phyloP scores from a whole-genome alignment of 2,797 vertebrate species.

The Mormyrus proboscirostris region DNA sequence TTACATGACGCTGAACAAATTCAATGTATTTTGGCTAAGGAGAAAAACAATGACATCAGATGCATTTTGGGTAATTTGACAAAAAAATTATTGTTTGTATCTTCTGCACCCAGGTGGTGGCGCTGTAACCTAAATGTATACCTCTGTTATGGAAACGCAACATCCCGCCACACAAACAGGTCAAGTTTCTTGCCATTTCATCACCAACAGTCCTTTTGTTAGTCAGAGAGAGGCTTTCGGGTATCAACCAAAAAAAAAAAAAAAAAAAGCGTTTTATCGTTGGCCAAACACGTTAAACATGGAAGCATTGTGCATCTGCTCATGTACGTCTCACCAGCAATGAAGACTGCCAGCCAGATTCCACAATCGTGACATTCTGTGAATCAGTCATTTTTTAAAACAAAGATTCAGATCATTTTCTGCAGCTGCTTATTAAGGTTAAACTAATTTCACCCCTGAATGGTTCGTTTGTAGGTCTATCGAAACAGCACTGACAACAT shows the following conservation, averaged over 20 bases:
- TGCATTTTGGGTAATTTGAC: background rate
- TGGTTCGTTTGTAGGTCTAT: conserved; percentile 62
- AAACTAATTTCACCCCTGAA: conserved; percentile 57
- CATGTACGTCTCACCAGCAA: background rate
- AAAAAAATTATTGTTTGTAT: background rate
- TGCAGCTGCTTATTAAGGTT: conserved; percentile 63
- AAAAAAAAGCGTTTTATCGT: background rate
- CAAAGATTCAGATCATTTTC: conserved; percentile 18
- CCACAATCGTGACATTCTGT: conserved; percentile 17
- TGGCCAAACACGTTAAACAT: conserved; percentile 10
- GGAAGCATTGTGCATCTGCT: background rate
- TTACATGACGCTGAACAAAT: background rate
- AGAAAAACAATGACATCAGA: background rate
- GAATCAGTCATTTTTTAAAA: background rate
- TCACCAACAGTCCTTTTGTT: background rate
- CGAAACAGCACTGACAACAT: conserved; percentile 66
- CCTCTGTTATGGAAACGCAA: background rate
- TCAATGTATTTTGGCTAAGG: background rate
- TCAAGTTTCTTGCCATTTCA: background rate
- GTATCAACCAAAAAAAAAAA: background rate
- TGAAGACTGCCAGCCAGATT: conserved; percentile 21
- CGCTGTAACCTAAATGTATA: background rate
- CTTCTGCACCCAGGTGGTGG: background rate
- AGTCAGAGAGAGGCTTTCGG: background rate
- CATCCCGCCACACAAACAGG: background rate